Evolutionary conservation across 2,113 vertebrate species (phyloP).

Genomic region (Gnathonemus longibarbis): DNA sequence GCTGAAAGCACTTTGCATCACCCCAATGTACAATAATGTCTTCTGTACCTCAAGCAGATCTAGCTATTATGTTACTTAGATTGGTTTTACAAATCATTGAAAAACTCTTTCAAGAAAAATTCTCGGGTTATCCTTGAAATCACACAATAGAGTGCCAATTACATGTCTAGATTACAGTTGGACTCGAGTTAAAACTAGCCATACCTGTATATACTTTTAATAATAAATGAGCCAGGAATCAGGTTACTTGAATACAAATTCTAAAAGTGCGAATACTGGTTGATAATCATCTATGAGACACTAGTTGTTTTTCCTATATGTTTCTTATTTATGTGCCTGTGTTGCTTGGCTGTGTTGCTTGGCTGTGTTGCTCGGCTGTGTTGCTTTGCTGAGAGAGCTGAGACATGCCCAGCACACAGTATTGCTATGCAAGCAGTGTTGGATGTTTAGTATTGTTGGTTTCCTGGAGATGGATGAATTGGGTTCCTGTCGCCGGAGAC

Average conservation of each 20-base stretch:
- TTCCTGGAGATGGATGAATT: conserved; percentile 14
- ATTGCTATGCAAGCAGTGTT: neutral
- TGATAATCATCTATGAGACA: neutral
- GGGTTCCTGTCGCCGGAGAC: conserved; percentile 11
- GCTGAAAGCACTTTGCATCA: neutral
- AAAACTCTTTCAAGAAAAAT: neutral
- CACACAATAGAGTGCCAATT: neutral
- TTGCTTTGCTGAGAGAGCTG: neutral
- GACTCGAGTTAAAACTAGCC: neutral
- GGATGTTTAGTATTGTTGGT: neutral
- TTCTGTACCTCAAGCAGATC: neutral
- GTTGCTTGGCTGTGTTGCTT: neutral
- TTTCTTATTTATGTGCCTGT: too few relatives aligned
- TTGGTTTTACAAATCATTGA: neutral
- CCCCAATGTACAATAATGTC: neutral
- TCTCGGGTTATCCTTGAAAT: neutral
- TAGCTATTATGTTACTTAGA: neutral
- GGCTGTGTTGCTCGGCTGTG: neutral
- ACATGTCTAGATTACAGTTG: neutral
- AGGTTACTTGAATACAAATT: neutral
- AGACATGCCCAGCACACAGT: neutral
- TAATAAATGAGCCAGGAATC: neutral
- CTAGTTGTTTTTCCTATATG: neutral
- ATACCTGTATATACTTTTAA: neutral
- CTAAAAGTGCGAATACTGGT: neutral